A percentile compares a stretch with the other conserved stretches of the same genome.
Evolutionary conservation across 2,113 vertebrate genomes (phyloP).

Genomic region (Merops nubicus): DNA sequence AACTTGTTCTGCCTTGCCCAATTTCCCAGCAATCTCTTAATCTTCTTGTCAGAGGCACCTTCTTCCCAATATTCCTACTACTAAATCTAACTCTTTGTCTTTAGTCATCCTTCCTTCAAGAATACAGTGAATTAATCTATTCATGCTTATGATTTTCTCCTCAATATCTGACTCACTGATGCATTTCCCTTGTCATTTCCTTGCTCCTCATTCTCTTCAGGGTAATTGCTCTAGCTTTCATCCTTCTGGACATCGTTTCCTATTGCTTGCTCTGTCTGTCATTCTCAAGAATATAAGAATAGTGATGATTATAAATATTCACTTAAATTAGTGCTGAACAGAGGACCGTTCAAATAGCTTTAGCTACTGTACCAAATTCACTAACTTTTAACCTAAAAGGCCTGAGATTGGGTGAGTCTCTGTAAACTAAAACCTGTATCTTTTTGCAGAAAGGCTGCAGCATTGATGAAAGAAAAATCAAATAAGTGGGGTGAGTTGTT

Average conservation of each 20-base stretch:
- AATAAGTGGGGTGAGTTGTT: too few relatives aligned
- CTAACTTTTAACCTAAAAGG: background rate
- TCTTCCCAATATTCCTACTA: background rate
- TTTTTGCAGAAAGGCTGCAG: background rate
- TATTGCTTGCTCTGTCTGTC: background rate
- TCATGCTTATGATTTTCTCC: background rate
- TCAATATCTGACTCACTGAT: background rate
- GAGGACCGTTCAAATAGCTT: background rate
- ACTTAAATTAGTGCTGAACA: background rate
- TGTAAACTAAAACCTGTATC: background rate
- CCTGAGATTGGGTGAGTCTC: accelerated
- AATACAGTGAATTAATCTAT: background rate
- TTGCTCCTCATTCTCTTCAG: background rate
- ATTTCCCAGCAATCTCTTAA: background rate
- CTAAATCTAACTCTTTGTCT: background rate
- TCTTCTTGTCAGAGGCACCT: background rate
- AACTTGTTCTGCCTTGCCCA: background rate
- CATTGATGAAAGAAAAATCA: background rate
- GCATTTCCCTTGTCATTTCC: background rate
- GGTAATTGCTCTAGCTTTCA: background rate
- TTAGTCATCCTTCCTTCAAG: background rate
- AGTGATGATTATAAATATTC: background rate
- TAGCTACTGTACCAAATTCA: background rate
- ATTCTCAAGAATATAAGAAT: background rate
- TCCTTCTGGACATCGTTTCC: background rate